Evolutionary conservation across 1,140 invertebrate genomes (phyloP).

Genomic region (Acyrthosiphon pisum): DNA sequence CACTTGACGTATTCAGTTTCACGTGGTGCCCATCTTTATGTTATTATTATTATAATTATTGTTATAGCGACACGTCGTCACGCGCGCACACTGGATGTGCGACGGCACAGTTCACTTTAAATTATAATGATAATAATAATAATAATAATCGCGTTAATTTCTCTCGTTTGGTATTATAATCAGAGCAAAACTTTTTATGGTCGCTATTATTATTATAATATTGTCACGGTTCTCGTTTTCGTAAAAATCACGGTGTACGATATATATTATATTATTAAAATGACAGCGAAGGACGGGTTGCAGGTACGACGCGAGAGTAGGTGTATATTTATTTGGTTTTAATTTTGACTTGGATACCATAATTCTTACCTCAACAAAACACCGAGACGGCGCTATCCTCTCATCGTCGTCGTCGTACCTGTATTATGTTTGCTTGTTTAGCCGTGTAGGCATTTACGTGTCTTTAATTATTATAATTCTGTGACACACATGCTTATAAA

Average conservation of each 20-base stretch:
- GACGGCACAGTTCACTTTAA: slow-evolving; percentile 25
- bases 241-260: not conserved
- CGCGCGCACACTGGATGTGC: not conserved
- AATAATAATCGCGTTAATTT: slow-evolving; percentile 39
- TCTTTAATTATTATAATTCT: not conserved
- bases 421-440: not conserved
- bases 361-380: not conserved
- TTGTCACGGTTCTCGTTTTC: not conserved
- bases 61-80: not conserved
- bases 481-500: not conserved
- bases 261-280: not conserved
- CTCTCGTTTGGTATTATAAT: slow-evolving; percentile 20
- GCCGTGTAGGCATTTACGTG: not conserved
- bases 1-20: not conserved
- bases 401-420: not conserved
- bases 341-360: not conserved
- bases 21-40: not conserved
- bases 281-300: not conserved
- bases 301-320: not conserved
- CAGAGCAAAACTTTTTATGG: slow-evolving; percentile 38
- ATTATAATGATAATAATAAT: not conserved
- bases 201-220: not conserved
- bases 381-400: not conserved
- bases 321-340: not conserved
- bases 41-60: not conserved